Evolutionary conservation across 2,113 vertebrate genomes (phyloP), one percentile per base, ranked within the genome.

Genomic region (Anguilla rostrata): DNA sequence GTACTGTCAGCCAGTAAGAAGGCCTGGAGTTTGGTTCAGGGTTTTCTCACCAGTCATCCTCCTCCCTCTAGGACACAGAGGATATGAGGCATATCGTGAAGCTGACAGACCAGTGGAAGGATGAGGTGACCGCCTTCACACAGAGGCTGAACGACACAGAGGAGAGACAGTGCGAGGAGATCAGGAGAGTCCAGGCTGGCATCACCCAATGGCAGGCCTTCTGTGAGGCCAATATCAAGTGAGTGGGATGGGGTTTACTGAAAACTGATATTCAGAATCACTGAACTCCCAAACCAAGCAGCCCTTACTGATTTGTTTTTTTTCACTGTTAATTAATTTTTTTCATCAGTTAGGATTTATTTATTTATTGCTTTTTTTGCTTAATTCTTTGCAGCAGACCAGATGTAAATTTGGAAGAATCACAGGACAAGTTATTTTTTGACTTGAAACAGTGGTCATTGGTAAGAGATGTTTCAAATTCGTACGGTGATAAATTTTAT

Each of bases 21-120:
- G 49, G 43, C 46, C 26, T 75, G 39, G 40, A 84, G 56, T 9
- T 11, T 84, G 83, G 75, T 39, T 78, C 12, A 78, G 39, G 39
- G n/a, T 80, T 39, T 20, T 39, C 43, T 75, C 29, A 15, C 56
- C 43, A 43, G 3, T 78, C 41, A 3, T 5, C 78, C 18, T 53
- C 60, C n/a, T 87, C 29, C 85, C 43, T 85, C 53, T 84, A 98
- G 97, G 97, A 97, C 87, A 90, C 91, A 0, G 90, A 90, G 87
- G 96, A 97, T 78, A 87, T 97, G 87, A 91, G 90, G n/a, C 20
- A 78, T 85, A 87, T 97, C 56, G 86, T 94, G 89, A 91, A 95
- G 83, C 87, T 94, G 49, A 94, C 90, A 0, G 88, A 94, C 53
- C 85, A 85, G 46, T 98, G 97, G 95, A 94, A 89, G 87, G 89